Base-by-base conservation (phyloP, 2,888 invertebrate species). In the Brenthis hecate region DNA sequence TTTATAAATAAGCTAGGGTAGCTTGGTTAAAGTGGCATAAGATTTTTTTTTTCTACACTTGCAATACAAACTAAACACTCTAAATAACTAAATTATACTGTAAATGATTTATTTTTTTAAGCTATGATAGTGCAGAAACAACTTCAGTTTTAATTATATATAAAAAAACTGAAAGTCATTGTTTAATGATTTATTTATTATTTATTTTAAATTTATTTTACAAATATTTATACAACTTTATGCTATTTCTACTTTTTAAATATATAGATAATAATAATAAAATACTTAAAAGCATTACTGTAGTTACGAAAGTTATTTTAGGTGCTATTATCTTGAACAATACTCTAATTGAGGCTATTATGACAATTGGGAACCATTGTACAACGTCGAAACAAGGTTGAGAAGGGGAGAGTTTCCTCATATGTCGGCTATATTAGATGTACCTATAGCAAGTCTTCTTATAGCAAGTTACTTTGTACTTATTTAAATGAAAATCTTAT, bases 321-420 rank as follows among this genome's bases (percentile, higher is more conserved):
- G 56, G 61, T 23, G 23, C 61, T 50, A 56, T 67, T 67, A 67
- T 51, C 56, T 62, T 55, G 54, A 62, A 67, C 66, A 67, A 56
- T 67, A 16, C 50, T 28, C 51, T 67, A 67, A 67, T 62, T 67
- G 66, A 50, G 56, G 66, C 61, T 62, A 67, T 67, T 67, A 67
- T 67, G 66, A 61, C 61, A 67, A 67, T 67, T 67, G 66, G 54
- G 61, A 56, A 56, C 55, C 61, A 67, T 67, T 67, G 61, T 67
- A 28, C 43, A 5, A 62, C 19, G 66, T 62, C 56, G 36, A 56
- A 53, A 62, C 56, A 55, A 61, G 55, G n/a, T 50, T 36, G 50
- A 66, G 55, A 55, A 61, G 66, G 66, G 66, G 62, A 67, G 66
- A 48, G 23, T 51, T 66, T 51, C 56, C 5, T 19, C 51, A 11